Evolutionary conservation across 2,888 invertebrate genomes (phyloP), one percentile per base, ranked within the genome.

Genomic region (Leptopilina drosophilae): DNA sequence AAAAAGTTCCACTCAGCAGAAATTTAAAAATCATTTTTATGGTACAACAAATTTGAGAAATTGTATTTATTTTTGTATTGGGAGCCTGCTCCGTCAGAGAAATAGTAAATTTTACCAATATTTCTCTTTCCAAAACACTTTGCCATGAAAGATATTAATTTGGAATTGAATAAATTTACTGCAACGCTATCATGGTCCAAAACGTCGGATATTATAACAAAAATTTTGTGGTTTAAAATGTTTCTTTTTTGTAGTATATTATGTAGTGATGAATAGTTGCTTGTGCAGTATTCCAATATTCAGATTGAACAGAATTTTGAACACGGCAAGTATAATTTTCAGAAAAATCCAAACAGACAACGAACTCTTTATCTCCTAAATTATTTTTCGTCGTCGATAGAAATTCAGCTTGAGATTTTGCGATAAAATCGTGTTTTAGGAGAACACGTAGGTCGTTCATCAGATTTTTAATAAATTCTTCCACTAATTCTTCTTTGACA

Each of bases 21-120:
- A 56, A 56, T 56, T 56, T 56, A n/a, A 56, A 56, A 56, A 64
- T 64, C 64, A 20, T 64, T 64, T 64, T 64, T 26, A 20, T 64
- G 64, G 9, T 64, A 20, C 9, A 64, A 64, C 15, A 64, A 64
- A 64, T 64, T 64, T 26, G 5, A 20, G 6, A 64, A 15, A 20
- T 64, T 64, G 11, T 64, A 64, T 64, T 64, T 64, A 64, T 64
- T 64, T 64, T 64, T 64, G 20, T 64, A 15, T 15, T 64, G 64
- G 20, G 64, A 64, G 5, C 64, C 11, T 5, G 64, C 26, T 15
- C 20, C 20, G 20, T 20, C 64, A 9, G 64, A 64, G 26, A 64
- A 64, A 20, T 64, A 64, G 20, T 15, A 64, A 7, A 64, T 64
- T 64, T 64, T 64, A 20, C 20, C 3, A 64, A 64, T 26, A 15